Conservation (phyloP, 2,797 vertebrate genomes). For the Bufotes viridis region DNA sequence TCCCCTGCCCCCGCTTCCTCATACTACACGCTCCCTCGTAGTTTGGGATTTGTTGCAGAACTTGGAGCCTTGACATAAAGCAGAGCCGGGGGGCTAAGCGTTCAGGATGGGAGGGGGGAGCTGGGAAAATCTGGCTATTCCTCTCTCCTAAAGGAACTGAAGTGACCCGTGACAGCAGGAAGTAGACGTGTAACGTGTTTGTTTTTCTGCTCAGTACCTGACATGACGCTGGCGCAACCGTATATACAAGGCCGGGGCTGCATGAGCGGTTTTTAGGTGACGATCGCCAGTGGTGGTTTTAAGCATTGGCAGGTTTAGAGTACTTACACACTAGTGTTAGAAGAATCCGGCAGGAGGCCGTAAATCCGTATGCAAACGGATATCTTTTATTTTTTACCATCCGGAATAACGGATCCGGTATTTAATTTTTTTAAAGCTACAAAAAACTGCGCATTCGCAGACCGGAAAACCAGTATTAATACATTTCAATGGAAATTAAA, state of each 20-base stretch:
- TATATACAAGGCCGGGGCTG: background rate
- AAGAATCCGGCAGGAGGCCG: too few species aligned
- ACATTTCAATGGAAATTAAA: too few species aligned
- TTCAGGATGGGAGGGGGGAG: conserved; percentile 12
- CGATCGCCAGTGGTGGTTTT: background rate
- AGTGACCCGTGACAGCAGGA: background rate
- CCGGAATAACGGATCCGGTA: too few species aligned
- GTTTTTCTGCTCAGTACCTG: background rate
- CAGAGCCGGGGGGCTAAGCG: conserved; percentile 14
- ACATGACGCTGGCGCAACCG: background rate
- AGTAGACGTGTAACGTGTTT: background rate
- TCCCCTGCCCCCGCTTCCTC: conserved; percentile 18
- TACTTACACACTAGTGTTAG: too few species aligned
- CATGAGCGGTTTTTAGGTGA: background rate
- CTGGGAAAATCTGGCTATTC: background rate
- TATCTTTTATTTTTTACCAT: too few species aligned
- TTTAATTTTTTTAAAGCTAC: too few species aligned
- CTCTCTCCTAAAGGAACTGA: background rate
- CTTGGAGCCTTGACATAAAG: conserved; percentile 6
- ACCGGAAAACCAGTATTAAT: too few species aligned
- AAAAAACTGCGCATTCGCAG: too few species aligned
- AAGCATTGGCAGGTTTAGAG: too few species aligned
- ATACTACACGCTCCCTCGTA: conserved; percentile 1
- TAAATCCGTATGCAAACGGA: too few species aligned
- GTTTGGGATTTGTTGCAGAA: conserved; percentile 14